Base-by-base conservation (phyloP, 2,797 vertebrate species). In the Liasis olivaceus region DNA sequence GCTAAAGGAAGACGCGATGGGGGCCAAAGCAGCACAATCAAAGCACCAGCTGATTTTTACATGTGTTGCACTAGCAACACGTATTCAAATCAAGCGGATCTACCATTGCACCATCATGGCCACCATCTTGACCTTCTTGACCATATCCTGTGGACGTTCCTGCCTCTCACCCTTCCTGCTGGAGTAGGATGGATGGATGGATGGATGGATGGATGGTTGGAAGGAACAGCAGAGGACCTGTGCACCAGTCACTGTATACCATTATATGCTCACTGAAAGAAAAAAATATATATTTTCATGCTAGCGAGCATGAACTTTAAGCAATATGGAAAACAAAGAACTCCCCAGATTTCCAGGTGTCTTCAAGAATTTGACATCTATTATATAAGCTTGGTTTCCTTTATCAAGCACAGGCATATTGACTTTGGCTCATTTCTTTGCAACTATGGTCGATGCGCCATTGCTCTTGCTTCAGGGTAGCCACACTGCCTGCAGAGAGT, bases 291-390 rank as follows among this genome's bases (percentile, higher is more conserved):
- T 22, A 42, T 58, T 1, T 56, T 22, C 22, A 64, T 47, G 31
- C 3, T 2, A 8, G 7, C 60, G 54, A 72, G 28, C 17, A 28
- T 66, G 81, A 92, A 93, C 13, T 54, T 90, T 36, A 3, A 94
- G 56, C 59, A 91, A 69, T 89, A 9, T 59, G 28, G 36, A 87
- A 91, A 54, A 26, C 92, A 93, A 36, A 93, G 3, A 1, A 36
- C 93, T 91, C 90, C 31, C 5, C 56, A 58, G 85, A 3, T 28
- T 88, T 92, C 93, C 59, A 85, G 47, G 4, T 24, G 31, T 85
- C 91, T 91, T 2, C 51, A 85, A 92, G 24, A 15, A 47, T 1
- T 17, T 91, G 36, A 3, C 36, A 28, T 7, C 24, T 31, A 42
- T 66, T 22, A 28, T 12, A 58, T 4, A 31, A 63, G 28, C 22